Conservation (phyloP, 2,113 vertebrate genomes). For the Sinocyclocheilus anshuiensis region DNA sequence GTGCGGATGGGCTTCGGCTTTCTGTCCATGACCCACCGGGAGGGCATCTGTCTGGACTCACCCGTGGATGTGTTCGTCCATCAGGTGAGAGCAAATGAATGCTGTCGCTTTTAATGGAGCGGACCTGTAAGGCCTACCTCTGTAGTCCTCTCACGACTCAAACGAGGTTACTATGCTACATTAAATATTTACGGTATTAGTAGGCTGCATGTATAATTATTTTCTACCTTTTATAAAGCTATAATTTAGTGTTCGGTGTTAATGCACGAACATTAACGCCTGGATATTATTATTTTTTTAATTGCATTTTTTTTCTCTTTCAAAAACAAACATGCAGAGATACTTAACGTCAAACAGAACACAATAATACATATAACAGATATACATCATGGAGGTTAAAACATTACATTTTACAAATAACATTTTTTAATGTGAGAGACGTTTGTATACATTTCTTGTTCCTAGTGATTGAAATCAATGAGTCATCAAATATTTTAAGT, state of each 20-base stretch:
- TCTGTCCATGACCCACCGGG: constrained; percentile 88
- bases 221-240: neutral
- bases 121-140: neutral
- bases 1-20: constrained; percentile 95
- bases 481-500: no score
- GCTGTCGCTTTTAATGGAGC: neutral
- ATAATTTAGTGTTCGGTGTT: neutral
- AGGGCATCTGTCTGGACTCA: constrained; percentile 79
- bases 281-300: neutral
- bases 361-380: no score
- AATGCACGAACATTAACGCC: neutral
- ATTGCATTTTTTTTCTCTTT: no score
- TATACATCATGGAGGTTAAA: no score
- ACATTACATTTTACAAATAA: no score
- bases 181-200: neutral
- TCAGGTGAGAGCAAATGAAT: constrained; percentile 77
- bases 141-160: neutral
- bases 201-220: neutral
- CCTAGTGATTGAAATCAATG: no score
- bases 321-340: no score
- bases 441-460: no score
- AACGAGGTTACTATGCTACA: no score
- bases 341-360: no score
- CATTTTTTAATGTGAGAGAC: no score
- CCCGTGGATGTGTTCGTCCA: constrained; percentile 93